Evolutionary conservation across 2,888 invertebrate species (phyloP), one percentile per base, ranked within the genome.

Genomic region (Nomada ruficornis): DNA sequence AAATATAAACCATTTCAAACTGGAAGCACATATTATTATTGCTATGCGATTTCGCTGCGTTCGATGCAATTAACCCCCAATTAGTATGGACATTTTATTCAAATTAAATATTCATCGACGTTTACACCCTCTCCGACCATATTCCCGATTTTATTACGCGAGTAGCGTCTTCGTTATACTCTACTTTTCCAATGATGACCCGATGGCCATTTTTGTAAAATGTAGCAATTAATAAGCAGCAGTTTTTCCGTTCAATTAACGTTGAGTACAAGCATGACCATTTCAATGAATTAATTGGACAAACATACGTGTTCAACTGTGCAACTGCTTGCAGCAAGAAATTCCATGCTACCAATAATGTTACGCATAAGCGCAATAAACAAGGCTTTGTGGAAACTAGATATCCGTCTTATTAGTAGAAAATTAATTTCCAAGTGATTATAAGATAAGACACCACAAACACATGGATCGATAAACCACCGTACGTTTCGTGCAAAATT

Each of bases 241-340:
- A n/a, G 18, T 50, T 47, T 50, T 59, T 50, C 23, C 50, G 18
- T 36, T 26, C 26, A 26, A 26, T 26, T 26, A 26, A 26, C 26
- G 26, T 26, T 26, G 26, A 26, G 26, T 26, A 26, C 26, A 26
- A 26, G 26, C 26, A 50, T n/a, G 36, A 2, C 15, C 47, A 50
- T 72, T 72, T 52, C 44, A 42, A n/a, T 18, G 52, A 60, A 77
- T 77, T 77, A 60, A 73, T 29, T 26, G n/a, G 7, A 29, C 59
- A 75, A 68, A 67, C 65, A 18, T 15, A 23, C 44, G 20, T 18
- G 42, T 59, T 73, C 54, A 50, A 44, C 26, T 60, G 42, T 18
- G 42, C 3, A 52, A 44, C 29, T 59, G 23, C 65, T 64, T 44
- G 44, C 57, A 20, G 20, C 11, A 15, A 13, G 15, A 52, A 57